These are phyloP conservation scores for Melanotaenia pygmaea DNA, from an alignment of 2,797 vertebrate species.

Conservation along the genomic window DNA sequence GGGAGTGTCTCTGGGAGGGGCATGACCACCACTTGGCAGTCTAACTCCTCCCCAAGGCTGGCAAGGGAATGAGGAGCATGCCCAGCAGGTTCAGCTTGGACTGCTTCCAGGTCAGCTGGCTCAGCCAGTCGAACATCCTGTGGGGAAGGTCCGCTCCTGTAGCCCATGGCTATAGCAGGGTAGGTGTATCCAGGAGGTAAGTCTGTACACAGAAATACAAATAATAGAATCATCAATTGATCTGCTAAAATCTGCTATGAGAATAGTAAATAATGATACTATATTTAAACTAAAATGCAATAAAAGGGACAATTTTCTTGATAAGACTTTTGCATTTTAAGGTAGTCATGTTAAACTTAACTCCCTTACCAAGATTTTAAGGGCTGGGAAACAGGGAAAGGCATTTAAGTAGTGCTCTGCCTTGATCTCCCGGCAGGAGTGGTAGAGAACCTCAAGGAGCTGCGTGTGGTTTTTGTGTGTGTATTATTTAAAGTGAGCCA, in stretches of 20 bases:
- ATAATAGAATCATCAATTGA: constrained; percentile 2
- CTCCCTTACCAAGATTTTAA: constrained; percentile 26
- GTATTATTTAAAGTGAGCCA: constrained; percentile 57
- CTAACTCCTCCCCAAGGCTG: constrained; percentile 77
- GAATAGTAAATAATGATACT: background rate
- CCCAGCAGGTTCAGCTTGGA: constrained; percentile 87
- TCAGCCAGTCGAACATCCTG: constrained; percentile 85
- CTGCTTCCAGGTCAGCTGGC: constrained; percentile 87
- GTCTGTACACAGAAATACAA: constrained; percentile 75
- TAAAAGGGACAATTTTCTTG: background rate
- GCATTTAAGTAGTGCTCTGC: constrained; percentile 34
- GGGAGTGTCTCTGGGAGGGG: constrained; percentile 71
- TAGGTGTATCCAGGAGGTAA: constrained; percentile 89
- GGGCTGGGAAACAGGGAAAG: constrained; percentile 28
- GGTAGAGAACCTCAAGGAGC: constrained; percentile 35
- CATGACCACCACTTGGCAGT: constrained; percentile 76
- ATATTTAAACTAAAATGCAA: background rate
- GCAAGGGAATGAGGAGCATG: constrained; percentile 87
- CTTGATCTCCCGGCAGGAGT: constrained; percentile 49
- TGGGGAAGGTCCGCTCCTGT: constrained; percentile 83
- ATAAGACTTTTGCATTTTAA: background rate
- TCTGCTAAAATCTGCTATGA: background rate
- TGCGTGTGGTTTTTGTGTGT: constrained; percentile 16
- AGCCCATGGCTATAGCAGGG: constrained; percentile 83
- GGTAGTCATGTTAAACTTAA: constrained; percentile 8